Evolutionary conservation across 2,797 vertebrate species (phyloP), one percentile per base, ranked within the genome.

Genomic region (Lophius americanus): DNA sequence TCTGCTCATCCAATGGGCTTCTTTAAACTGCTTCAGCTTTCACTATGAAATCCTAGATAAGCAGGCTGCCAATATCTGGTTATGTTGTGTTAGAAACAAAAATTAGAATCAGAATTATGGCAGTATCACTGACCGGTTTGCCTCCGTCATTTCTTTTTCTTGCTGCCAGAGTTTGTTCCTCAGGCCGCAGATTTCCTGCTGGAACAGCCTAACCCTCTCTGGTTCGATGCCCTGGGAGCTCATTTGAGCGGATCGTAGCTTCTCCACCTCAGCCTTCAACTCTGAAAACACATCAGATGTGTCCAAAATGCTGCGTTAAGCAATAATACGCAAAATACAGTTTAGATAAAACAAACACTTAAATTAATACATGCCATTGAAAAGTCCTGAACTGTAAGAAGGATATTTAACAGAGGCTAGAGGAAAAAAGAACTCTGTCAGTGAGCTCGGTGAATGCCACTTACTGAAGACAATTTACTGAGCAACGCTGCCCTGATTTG

Each of bases 181-280:
- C 65, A 99, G 75, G 57, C 92, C 88, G 0, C 82, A 73, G 44
- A 99, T 95, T 91, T 99, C 98, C 84, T 96, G 95, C 81, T 95
- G 90, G 64, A 95, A 98, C 54, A 88, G 86, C 50, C 90, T 89
- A 56, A 96, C 95, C 77, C 95, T 94, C 66, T 97, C 94, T 7
- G 95, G 95, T 65, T 97, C 94, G 7, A 95, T 74, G 49, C 94
- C 96, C 67, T 87, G 91, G 51, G 90, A 85, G 43, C 89, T 97
- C 86, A 90, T 95, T 84, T 97, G 97, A 69, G 95, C 95, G 0
- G 95, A 91, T 71, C 93, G 95, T 73, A 99, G 89, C 82, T 97
- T 99, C 79, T 98, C 96, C 79, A 99, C 97, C 92, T 99, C 98
- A 44, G 95, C 94, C 89, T 98, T 99, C 78, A 99, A 70, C 66